Evolutionary conservation across 2,888 invertebrate genomes (phyloP).

Genomic region (Troides helena): DNA sequence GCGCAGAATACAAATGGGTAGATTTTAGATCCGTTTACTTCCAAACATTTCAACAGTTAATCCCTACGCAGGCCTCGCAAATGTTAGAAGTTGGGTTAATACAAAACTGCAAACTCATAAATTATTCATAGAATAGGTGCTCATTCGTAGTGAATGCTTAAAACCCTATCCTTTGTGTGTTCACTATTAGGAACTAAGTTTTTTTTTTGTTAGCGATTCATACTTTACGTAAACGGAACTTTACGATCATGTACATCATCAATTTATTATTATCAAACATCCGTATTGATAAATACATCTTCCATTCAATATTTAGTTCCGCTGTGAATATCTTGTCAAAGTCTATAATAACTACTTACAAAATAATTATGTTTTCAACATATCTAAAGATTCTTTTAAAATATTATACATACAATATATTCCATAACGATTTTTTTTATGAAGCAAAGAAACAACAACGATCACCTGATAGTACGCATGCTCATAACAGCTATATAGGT

Average conservation of each 20-base stretch:
- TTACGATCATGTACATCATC: neutral
- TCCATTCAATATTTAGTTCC: too few relatives aligned
- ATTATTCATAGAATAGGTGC: conserved; percentile 13
- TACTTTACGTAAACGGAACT: conserved; percentile 5
- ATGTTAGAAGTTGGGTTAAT: conserved; percentile 22
- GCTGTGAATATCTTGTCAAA: too few relatives aligned
- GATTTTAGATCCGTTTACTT: conserved; percentile 45
- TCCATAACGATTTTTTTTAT: too few relatives aligned
- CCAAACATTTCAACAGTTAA: conserved; percentile 36
- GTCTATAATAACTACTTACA: too few relatives aligned
- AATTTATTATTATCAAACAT: too few relatives aligned
- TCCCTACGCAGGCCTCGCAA: conserved; percentile 17
- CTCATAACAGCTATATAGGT: too few relatives aligned
- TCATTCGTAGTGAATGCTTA: conserved; percentile 6
- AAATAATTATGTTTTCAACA: too few relatives aligned
- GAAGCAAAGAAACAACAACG: too few relatives aligned
- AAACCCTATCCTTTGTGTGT: conserved; percentile 6
- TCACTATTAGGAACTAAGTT: conserved; percentile 18
- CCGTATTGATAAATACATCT: too few relatives aligned
- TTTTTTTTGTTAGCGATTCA: conserved; percentile 28
- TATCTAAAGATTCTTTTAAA: too few relatives aligned
- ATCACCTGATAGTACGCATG: too few relatives aligned
- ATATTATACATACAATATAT: too few relatives aligned
- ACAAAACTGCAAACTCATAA: conserved; percentile 22
- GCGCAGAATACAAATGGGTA: conserved; percentile 59